These are phyloP conservation scores for Lethenteron reissneri DNA, from an alignment of 2,113 vertebrate genomes.

Conservation along the genomic window DNA sequence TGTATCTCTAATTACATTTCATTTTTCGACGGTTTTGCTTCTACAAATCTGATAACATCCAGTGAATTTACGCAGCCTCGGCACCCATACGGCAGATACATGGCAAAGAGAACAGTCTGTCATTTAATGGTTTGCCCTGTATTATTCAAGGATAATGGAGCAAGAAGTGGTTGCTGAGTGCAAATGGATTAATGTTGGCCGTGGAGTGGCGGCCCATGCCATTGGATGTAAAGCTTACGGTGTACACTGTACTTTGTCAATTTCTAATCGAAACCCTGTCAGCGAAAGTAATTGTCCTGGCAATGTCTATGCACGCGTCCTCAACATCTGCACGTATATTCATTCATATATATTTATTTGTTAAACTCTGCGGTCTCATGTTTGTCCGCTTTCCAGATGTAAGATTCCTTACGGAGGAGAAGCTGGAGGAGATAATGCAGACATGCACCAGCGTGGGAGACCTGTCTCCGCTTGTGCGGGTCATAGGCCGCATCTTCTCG, in stretches of 20 bases:
- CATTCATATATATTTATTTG: conserved; percentile 4
- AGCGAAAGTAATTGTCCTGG: not conserved
- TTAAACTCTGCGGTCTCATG: conserved; percentile 7
- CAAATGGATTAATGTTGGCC: no score
- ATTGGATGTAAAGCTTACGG: not conserved
- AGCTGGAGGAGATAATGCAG: conserved; percentile 57
- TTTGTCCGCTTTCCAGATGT: conserved; percentile 32
- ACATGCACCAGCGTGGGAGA: conserved; percentile 54
- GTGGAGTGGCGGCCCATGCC: no score
- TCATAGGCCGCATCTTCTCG: conserved; percentile 75
- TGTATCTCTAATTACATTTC: no score
- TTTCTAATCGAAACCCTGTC: not conserved
- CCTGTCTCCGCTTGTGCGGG: conserved; percentile 59
- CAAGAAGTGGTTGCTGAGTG: no score
- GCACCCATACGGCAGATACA: no score
- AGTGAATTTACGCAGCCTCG: no score
- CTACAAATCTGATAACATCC: no score
- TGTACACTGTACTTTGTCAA: not conserved
- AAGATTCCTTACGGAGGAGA: conserved; percentile 64
- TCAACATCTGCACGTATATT: not conserved
- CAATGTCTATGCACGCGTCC: not conserved
- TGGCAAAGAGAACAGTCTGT: no score
- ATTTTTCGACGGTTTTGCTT: no score
- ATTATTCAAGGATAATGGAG: no score
- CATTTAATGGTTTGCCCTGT: no score